Base-by-base conservation (phyloP, 2,888 invertebrate genomes). In the Agrotis clavis region DNA sequence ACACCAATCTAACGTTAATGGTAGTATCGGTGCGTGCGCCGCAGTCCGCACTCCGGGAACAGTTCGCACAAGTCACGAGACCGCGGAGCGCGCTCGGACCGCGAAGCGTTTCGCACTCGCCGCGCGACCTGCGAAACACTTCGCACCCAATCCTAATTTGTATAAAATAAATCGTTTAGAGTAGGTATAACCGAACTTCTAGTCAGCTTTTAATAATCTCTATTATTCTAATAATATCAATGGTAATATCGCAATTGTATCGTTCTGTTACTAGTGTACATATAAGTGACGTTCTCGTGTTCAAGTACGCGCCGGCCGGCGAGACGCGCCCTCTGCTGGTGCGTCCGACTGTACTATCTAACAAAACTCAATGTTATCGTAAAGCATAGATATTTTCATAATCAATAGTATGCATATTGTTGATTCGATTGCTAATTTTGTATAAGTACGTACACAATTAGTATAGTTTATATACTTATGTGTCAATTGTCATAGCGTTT, bases 381-480 rank as follows among this genome's bases (percentile, higher is more conserved):
- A 85, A 90, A 90, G 90, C 90, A 94, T 94, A 94, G 94, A 94
- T 95, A 94, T 95, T 94, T 95, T 94, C 93, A 93, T 95, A 94
- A 94, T 95, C 94, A 93, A 96, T 95, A 95, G 94, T 93, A 92
- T 91, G 94, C 95, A 92, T 95, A 94, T 92, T 94, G 94, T 95
- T 95, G 92, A 92, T 93, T 94, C 93, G 92, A 95, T 95, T 94
- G 95, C 96, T 93, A 94, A 94, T 95, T 95, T 95, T 95, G 93
- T 96, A 96, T 95, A 95, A 92, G 93, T 95, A 95, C 95, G 93
- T 94, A 96, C 96, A 96, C 96, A 94, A 96, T 93, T 96, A 96
- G 96, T 96, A 96, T 96, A 96, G 96, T 96, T 95, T 95, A 96
- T 96, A 96, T 96, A 96, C 96, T 96, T 96, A 96, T 96, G 96